Base-by-base conservation (phyloP, 2,888 invertebrate species). In the Melikaiella ostensackeni region DNA sequence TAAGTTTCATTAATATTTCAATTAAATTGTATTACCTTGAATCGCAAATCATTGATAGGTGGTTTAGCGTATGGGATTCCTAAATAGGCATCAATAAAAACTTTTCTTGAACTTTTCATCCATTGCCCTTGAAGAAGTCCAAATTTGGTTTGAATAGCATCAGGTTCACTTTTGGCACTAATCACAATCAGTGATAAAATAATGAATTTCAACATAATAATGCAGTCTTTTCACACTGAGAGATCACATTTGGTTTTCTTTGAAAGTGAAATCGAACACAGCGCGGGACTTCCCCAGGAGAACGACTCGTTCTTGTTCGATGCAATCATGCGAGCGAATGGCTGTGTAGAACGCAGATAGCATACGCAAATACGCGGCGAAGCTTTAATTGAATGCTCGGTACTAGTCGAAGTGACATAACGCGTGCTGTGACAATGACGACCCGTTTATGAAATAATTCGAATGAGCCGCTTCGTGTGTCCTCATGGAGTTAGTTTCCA, bases 61-160 rank as follows among this genome's bases (percentile, higher is more conserved):
- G 90, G 88, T 59, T 84, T 76, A 8, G 91, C 91, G 16, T 89
- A 91, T 0, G 91, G 91, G 13, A 91, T 79, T 0, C 89, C 90
- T 11, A 89, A 84, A 80, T 86, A 91, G n/a, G 84, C 83, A 0
- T 86, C 86, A 6, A 88, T 77, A 2, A 82, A 77, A 21, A 79
- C 38, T 7, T 83, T 80, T 16, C 82, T 81, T 2, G 79, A 30
- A 7, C 86, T 19, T 80, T 74, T 88, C 84, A 87, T 66, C 27
- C 27, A 24, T 27, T 27, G 46, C 46, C 91, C 91, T 4, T 79
- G 78, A 2, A 90, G 30, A 0, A 33, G 33, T 0, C 91, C 91
- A 57, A 88, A 89, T 73, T 79, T 83, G 9, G 89, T 89, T 8
- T 74, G 38, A 33, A 86, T 83, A 1, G 75, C 21, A 42, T 16